Evolutionary conservation across 2,888 invertebrate genomes (phyloP).

Genomic region (Vesta saturnalis): DNA sequence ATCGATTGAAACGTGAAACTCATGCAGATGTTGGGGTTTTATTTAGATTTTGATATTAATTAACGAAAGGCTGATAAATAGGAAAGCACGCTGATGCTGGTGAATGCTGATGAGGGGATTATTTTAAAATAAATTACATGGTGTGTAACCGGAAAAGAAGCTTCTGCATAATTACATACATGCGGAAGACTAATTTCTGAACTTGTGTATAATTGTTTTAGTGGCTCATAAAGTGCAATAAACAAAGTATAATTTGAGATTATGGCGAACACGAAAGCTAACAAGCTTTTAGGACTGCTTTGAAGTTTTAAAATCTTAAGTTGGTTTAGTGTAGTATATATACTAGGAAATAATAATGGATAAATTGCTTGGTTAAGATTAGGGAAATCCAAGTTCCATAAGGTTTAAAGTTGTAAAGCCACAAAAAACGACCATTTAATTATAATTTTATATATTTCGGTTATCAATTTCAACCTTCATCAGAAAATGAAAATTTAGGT

Average conservation of each 20-base stretch:
- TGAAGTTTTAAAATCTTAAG: too few relatives aligned
- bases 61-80: constrained; percentile 41
- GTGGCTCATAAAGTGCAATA: background rate
- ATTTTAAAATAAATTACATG: constrained; percentile 32
- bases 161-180: constrained; percentile 11
- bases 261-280: background rate
- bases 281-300: background rate
- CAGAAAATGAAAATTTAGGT: too few relatives aligned
- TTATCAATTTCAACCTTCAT: too few relatives aligned
- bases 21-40: constrained; percentile 37
- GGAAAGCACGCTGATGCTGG: constrained; percentile 30
- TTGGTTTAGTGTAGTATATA: too few relatives aligned
- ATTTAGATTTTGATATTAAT: constrained; percentile 43
- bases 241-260: background rate
- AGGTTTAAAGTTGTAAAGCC: too few relatives aligned
- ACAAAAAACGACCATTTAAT: too few relatives aligned
- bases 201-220: background rate
- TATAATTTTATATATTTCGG: too few relatives aligned
- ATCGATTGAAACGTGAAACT: constrained; percentile 29
- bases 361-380: too few relatives aligned
- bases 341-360: too few relatives aligned
- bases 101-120: constrained; percentile 32
- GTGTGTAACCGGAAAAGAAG: constrained; percentile 15
- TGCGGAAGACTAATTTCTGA: background rate
- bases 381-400: too few relatives aligned